A percentile compares a stretch with the other conserved stretches of the same genome.
These are phyloP conservation scores for Anas platyrhynchos DNA, from an alignment of 2,113 vertebrate species.

Conservation along the genomic window DNA sequence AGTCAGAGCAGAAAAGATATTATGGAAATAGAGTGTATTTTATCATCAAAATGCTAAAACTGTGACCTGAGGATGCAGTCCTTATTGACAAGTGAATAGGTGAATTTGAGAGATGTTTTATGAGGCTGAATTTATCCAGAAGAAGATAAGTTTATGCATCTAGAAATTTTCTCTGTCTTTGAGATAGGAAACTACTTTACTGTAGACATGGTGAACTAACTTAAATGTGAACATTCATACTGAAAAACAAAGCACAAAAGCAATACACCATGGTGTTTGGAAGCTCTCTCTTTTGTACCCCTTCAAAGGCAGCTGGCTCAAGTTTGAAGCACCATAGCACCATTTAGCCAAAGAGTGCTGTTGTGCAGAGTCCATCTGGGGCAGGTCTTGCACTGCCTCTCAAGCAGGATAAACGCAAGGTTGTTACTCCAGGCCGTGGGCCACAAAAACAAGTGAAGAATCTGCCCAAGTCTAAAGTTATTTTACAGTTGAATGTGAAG, in stretches of 20 bases:
- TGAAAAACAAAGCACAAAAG: neutral
- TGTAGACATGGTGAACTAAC: neutral
- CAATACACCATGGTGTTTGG: neutral
- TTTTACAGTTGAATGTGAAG: neutral
- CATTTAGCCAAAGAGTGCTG: neutral
- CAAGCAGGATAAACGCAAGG: neutral
- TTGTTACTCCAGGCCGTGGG: neutral
- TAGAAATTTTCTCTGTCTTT: neutral
- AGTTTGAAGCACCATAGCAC: neutral
- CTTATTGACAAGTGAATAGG: neutral
- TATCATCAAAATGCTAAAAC: neutral
- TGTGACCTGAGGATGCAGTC: neutral
- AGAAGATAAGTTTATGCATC: neutral
- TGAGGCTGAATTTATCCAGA: neutral
- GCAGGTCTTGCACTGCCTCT: neutral
- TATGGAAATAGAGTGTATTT: neutral
- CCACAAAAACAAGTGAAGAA: neutral
- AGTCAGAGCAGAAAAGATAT: neutral
- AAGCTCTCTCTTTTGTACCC: neutral
- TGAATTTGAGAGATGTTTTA: neutral
- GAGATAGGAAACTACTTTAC: neutral
- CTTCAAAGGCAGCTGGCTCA: neutral
- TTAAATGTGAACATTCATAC: neutral
- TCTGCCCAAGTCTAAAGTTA: neutral
- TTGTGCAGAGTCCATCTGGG: neutral